Base-by-base conservation (phyloP, 2,888 invertebrate genomes). In the Molorchus minor region DNA sequence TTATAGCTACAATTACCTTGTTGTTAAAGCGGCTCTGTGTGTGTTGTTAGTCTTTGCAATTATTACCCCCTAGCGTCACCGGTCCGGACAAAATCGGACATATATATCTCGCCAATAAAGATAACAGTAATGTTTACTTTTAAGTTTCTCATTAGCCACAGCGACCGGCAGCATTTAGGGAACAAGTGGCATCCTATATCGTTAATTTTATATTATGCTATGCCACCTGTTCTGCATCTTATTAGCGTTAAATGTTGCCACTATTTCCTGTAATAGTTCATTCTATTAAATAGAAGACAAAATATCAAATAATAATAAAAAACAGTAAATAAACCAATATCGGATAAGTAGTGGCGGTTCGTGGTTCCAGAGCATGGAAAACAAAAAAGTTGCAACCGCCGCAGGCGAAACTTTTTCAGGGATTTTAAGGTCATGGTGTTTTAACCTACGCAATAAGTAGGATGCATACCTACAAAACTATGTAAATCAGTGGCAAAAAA, bases 1-100 rank as follows among this genome's bases (percentile, higher is more conserved):
- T 49, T 49, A 49, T 38, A 20, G 49, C 25, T 35, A 12, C 38
- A 49, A 33, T 35, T 49, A 49, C 49, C 38, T 36, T 36, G 17
- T 38, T 45, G 38, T 38, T 16, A 21, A 15, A 38, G 38, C 36
- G 20, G 36, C 38, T 12, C 45, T 1, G n/a, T n/a, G n/a, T n/a
- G 16, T 49, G n/a, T 21, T 49, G 49, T 38, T 49, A 3, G 19
- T 33, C 36, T 49, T 38, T 38, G 38, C 38, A 33, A 49, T 49
- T 49, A 35, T 30, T 49, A 49, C 38, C n/a, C 30, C 21, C 47
- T 21, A 30, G 47, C 36, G 30, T 20, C 20, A 15, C 30, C 17
- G 2, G 3, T 16, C 15, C 29, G 46, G 12, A 33, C 46, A 16
- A 46, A 46, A 46, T 46, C 33, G 17, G 19, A 19, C 33, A 30